These are phyloP conservation scores for Volucella inanis DNA, from an alignment of 2,888 invertebrate genomes.

Conservation along the genomic window DNA sequence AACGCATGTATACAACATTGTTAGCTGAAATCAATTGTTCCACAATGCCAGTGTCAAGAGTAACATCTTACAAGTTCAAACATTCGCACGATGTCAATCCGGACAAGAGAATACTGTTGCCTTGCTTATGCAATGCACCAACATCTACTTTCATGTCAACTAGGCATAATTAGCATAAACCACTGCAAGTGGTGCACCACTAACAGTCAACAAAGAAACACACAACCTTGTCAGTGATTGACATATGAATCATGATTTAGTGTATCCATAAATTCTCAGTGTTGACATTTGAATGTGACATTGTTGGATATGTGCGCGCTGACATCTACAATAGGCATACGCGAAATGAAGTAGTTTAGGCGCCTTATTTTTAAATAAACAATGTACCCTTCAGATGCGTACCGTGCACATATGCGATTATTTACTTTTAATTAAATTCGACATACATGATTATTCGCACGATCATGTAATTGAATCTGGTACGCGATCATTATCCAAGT, in stretches of 20 bases:
- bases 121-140: background rate
- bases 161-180: slow-evolving; percentile 52
- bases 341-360: too few relatives aligned
- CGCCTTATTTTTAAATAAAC: too few relatives aligned
- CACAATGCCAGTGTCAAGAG: slow-evolving; percentile 39
- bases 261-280: slow-evolving; percentile 49
- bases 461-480: slow-evolving; percentile 56
- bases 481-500: slow-evolving; percentile 50
- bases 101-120: background rate
- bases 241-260: slow-evolving; percentile 62
- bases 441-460: slow-evolving; percentile 24
- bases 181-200: slow-evolving; percentile 31
- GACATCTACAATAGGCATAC: slow-evolving; percentile 32
- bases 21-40: slow-evolving; percentile 1
- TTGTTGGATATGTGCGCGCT: slow-evolving; percentile 23
- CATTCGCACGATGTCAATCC: slow-evolving; percentile 11
- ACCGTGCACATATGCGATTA: background rate
- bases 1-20: background rate
- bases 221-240: slow-evolving; percentile 49
- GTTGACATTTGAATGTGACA: slow-evolving; percentile 28
- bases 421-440: slow-evolving; percentile 38
- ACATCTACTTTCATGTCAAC: slow-evolving; percentile 33
- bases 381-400: too few relatives aligned
- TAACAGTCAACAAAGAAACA: slow-evolving; percentile 21
- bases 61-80: slow-evolving; percentile 5